Evolutionary conservation across 2,888 invertebrate species (phyloP), one percentile per base, ranked within the genome.

Genomic region (Dryadula phaetusa): DNA sequence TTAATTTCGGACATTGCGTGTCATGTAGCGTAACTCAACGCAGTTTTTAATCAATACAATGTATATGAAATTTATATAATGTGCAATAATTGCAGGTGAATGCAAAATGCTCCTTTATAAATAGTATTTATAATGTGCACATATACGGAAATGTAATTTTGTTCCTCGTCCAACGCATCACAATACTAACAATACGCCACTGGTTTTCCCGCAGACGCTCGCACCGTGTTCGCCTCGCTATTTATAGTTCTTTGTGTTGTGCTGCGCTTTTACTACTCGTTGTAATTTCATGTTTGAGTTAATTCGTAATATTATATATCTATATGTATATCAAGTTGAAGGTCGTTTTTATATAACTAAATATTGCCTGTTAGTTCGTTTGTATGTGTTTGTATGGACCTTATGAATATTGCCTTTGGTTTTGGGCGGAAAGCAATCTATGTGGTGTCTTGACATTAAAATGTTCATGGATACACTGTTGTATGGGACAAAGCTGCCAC

Each of bases 191-290:
- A 44, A 60, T 44, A 32, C 12, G 22, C 5, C 6, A 16, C 18
- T n/a, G 44, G 53, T 54, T 64, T 54, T 32, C 34, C 32, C 63
- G 20, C 42, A 44, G 22, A 58, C 47, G 18, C 28, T 37, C 28
- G 5, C 5, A 3, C 42, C 28, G 32, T 46, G 52, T 16, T 34
- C 37, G 42, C 42, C 7, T 22, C 18, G 42, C 25, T 47, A 62
- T 66, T 62, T 53, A 61, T 66, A 66, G 44, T 10, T 66, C 10
- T 54, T 40, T 60, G 58, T 58, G 14, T 58, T 65, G 20, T 64
- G 16, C 16, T 52, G 49, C 56, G 22, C 34, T 46, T 46, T 58
- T 46, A 62, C 52, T 58, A 64, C 62, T 61, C 7, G 1, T 40
- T 14, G 37, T 42, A 20, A 61, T 53, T 61, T 66, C n/a, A 61